Conservation (phyloP, 1,140 invertebrate genomes). For the Drosophila mauritiana region DNA sequence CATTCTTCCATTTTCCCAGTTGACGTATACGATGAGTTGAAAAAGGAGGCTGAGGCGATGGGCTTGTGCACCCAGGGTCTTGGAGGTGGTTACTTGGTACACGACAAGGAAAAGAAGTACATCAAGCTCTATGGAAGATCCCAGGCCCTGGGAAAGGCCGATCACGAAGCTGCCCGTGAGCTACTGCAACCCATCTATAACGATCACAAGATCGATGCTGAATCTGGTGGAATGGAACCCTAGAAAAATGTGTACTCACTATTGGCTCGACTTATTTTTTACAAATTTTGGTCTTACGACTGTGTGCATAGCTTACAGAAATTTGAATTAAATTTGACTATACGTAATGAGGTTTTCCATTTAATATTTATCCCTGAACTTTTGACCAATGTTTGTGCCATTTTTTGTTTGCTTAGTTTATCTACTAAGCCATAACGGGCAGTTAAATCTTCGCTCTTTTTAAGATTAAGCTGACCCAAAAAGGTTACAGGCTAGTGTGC, state of each 20-base stretch:
- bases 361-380: neutral
- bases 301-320: neutral
- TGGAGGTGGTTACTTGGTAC: conserved; percentile 51
- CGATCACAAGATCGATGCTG: conserved; percentile 46
- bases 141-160: conserved; percentile 43
- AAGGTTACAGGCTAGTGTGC: conserved; percentile 16
- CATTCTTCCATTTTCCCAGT: conserved; percentile 18
- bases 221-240: conserved; percentile 27
- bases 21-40: conserved; percentile 53
- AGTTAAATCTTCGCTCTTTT: neutral
- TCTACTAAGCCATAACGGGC: neutral
- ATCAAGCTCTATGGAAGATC: conserved; percentile 60
- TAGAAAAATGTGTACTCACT: neutral
- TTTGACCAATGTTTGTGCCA: neutral
- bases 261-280: neutral
- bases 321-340: neutral
- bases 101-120: conserved; percentile 46
- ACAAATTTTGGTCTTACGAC: conserved; percentile 1
- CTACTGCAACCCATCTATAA: conserved; percentile 10
- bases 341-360: too few relatives aligned
- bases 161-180: conserved; percentile 38
- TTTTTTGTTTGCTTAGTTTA: neutral
- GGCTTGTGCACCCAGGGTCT: conserved; percentile 57
- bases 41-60: conserved; percentile 20
- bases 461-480: neutral